Evolutionary conservation across 2,113 vertebrate species (phyloP), one percentile per base, ranked within the genome.

Genomic region (Anguilla rostrata): DNA sequence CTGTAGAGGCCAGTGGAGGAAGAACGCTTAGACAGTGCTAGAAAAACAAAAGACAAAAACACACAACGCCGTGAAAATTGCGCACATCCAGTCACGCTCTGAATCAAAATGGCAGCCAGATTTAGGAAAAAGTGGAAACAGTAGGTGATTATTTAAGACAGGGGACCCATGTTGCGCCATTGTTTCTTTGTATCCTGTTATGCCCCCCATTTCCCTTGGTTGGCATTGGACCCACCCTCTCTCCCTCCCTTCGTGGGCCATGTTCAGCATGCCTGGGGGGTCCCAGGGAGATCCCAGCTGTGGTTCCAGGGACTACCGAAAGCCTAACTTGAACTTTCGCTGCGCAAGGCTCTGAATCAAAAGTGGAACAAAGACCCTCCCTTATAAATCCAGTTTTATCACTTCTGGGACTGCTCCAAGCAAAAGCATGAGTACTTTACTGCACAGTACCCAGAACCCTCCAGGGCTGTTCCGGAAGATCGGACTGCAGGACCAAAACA

Each of bases 131-230:
- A 26, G 40, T 16, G 14, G 15, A 91, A 92, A 91, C 90, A 92
- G 91, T 81, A 75, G 81, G 90, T 87, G 91, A 86, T 53, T 56
- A 2, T 66, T 92, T 88, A 83, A 90, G 86, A 83, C 71, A 85
- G 90, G 78, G 87, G 93, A 53, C 12, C 91, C 92, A 91, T 60
- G 14, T 60, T 60, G 18, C 91, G 87, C 88, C 85, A 92, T 81
- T 91, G 87, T 88, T 86, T 34, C 34, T 34, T 87, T 86, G 40
- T 88, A 90, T 94, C 94, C 93, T 94, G 92, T 94, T 91, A 90
- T 89, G 87, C 71, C 84, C 86, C 82, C 86, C 60, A 86, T 89
- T 92, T 89, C 90, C 86, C 91, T 89, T 41, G n/a, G 12, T 18
- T 88, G 83, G 41, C 81, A 40, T 34, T 41, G 60, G 29, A 66